Evolutionary conservation across 1,140 invertebrate species (phyloP).

Genomic region (Vanessa atalanta): DNA sequence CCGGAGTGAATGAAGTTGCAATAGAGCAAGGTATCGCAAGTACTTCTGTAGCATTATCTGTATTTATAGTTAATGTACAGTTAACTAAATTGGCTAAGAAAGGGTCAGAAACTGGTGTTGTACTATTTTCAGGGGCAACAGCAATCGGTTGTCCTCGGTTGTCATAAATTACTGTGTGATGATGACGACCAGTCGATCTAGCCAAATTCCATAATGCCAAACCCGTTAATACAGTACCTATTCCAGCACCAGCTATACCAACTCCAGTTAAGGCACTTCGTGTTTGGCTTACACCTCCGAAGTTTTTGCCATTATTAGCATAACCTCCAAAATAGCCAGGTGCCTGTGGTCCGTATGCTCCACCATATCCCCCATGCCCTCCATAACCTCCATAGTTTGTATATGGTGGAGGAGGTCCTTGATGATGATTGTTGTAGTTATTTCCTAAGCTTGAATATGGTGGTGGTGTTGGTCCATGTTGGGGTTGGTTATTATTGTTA

Average conservation of each 20-base stretch:
- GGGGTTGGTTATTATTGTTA: conserved; percentile 45
- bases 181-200: conserved; percentile 67
- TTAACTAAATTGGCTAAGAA: conserved; percentile 75
- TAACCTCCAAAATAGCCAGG: conserved; percentile 71
- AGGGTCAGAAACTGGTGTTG: conserved; percentile 57
- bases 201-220: conserved; percentile 79
- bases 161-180: conserved; percentile 74
- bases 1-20: conserved; percentile 75
- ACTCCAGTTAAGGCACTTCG: conserved; percentile 66
- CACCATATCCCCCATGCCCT: conserved; percentile 41
- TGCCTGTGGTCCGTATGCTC: conserved; percentile 52
- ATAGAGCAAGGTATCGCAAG: conserved; percentile 77
- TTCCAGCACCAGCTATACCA: conserved; percentile 71
- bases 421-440: conserved; percentile 56
- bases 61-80: conserved; percentile 74
- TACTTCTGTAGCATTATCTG: conserved; percentile 67
- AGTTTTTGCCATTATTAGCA: conserved; percentile 56
- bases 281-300: conserved; percentile 61
- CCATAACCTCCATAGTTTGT: conserved; percentile 56
- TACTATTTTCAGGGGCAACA: conserved; percentile 65
- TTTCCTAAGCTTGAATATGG: conserved; percentile 56
- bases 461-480: conserved; percentile 51
- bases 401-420: conserved; percentile 64
- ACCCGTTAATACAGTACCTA: conserved; percentile 76
- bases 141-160: conserved; percentile 71